Base-by-base conservation (phyloP, 2,113 vertebrate species). In the Atlantisia rogersi region DNA sequence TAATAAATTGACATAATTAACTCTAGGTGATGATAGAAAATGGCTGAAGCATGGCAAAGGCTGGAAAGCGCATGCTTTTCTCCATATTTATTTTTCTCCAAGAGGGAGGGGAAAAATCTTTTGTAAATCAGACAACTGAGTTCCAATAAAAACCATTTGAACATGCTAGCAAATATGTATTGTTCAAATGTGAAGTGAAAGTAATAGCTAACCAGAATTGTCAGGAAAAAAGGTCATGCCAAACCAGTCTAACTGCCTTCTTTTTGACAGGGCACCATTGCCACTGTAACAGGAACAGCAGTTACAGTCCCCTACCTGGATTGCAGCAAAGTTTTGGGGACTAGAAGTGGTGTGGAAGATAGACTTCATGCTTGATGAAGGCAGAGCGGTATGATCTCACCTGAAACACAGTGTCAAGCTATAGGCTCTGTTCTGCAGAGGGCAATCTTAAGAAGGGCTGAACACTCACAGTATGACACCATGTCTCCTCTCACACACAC, bases 281-380 rank as follows among this genome's bases (percentile, higher is more conserved):
- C 37, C 52, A 6, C 1, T 1, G 2, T 29, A 12, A 11, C 68
- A 19, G 39, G 13, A 12, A 15, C 31, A 39, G 83, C n/a, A 35
- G 46, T 0, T 16, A 5, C 62, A 20, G 50, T 10, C 1, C 56
- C 19, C 0, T 3, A 16, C 2, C 3, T 2, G 59, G 12, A 5
- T 25, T 15, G 15, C 39, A 24, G 6, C 21, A 2, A 65, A 39
- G 24, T 75, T 35, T 5, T 11, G 79, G 37, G 69, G 21, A 11
- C 39, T 2, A 17, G 9, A 5, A 4, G 46, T 6, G 0, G 31
- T 7, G 40, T 4, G 52, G 14, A 13, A 35, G 31, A 32, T 18
- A 18, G 28, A 46, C 18, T 31, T 5, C 60, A 5, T 0, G 6
- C 40, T 2, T 6, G 1, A 12, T 10, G 28, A 6, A 14, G 18